phyloP scores from a whole-genome alignment of 2,113 vertebrate species.

The Ursus arctos region DNA sequence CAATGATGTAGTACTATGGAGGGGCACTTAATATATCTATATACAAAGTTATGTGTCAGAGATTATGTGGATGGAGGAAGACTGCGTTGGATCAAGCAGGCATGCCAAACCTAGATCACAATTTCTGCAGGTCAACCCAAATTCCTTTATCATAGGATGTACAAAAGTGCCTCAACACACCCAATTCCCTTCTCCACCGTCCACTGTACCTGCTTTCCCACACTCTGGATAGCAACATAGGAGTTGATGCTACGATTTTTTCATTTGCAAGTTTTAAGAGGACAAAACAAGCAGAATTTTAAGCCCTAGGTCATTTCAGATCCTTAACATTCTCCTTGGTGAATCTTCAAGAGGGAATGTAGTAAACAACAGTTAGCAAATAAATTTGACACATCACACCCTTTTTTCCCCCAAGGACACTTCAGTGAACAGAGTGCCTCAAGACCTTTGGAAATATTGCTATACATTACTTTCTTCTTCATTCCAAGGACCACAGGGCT shows the following conservation, averaged over 20 bases:
- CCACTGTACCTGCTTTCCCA: too few relatives aligned
- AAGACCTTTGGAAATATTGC: not conserved
- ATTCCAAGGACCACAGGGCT: not conserved
- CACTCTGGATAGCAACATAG: accelerated
- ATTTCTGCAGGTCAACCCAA: not conserved
- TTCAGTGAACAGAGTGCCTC: not conserved
- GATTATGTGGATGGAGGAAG: not conserved
- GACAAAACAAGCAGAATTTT: not conserved
- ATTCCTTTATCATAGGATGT: not conserved
- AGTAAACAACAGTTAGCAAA: not conserved
- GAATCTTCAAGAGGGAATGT: not conserved
- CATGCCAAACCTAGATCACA: not conserved
- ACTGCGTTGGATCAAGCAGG: not conserved
- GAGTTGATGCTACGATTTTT: not conserved
- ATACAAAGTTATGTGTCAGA: not conserved
- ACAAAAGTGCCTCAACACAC: not conserved
- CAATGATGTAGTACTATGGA: accelerated
- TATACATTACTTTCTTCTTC: not conserved
- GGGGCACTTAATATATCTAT: not conserved
- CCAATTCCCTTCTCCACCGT: not conserved
- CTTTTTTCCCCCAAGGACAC: not conserved
- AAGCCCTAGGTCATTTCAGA: not conserved
- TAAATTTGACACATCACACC: not conserved
- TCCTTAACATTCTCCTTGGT: not conserved
- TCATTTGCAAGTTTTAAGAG: not conserved